Base-by-base conservation (phyloP, 2,888 invertebrate genomes). In the Aphelenchoides bicaudatus region DNA sequence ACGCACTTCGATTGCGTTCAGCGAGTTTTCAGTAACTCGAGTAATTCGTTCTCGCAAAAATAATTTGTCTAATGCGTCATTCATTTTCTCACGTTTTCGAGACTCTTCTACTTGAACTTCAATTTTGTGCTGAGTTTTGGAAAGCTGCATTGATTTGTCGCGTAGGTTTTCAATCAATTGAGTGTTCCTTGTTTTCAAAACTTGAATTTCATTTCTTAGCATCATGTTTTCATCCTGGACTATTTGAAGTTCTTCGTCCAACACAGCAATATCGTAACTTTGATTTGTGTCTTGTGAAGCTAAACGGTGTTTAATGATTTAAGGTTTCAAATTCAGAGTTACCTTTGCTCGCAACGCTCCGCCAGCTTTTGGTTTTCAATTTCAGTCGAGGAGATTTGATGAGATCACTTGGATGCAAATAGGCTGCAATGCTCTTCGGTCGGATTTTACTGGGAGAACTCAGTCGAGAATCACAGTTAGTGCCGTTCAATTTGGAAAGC, bases 161-260 rank as follows among this genome's bases (percentile, higher is more conserved):
- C 72, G 63, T 28, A 75, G 59, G 49, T 75, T 73, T 25, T 73
- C 74, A 13, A 76, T 69, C 8, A 75, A 58, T 39, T 69, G 59
- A n/a, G 63, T 64, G 51, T 72, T 74, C 49, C 75, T 54, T 56
- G 66, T 67, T 59, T 67, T 68, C 51, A 67, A 28, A 43, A 63
- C 37, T 23, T 69, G 48, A 29, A 59, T 55, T 13, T 72, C 61
- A 38, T 64, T 65, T 47, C 43, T 31, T 1, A 63, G 28, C 34
- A 62, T 39, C 13, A 29, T 19, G 38, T 67, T 70, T 47, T 71
- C 65, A 6, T 65, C 58, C 21, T 47, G 43, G 30, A 59, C 30
- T 16, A 48, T 34, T n/a, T 30, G 58, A 4, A 47, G 28, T 6
- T 58, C 59, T 5, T 63, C 56, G 29, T 56, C 56, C n/a, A n/a